phyloP scores from a whole-genome alignment of 2,113 vertebrate genomes.

The Pleuronectes platessa region DNA sequence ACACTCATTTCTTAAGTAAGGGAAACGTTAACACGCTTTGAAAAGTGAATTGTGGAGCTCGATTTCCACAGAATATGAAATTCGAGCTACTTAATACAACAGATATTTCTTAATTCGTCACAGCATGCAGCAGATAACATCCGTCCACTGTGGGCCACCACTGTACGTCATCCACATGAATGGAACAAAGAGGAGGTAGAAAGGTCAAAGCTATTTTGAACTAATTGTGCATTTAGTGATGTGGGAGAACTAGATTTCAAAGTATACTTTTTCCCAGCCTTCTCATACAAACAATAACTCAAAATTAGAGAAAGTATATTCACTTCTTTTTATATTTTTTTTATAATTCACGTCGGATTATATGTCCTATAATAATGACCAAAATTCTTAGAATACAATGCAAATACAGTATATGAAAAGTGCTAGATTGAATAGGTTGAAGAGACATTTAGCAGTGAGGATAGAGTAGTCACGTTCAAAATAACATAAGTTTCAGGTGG shows the following conservation, averaged over 20 bases:
- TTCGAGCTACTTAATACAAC: not conserved
- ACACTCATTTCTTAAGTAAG: not conserved
- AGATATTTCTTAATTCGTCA: not conserved
- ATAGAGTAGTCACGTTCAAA: not conserved
- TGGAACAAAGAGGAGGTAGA: slow-evolving; percentile 14
- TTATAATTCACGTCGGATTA: too few species aligned
- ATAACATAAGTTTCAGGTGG: not conserved
- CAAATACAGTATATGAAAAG: not conserved
- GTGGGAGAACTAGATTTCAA: not conserved
- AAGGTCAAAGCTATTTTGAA: slow-evolving; percentile 38
- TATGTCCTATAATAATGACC: not conserved
- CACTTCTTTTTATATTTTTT: too few species aligned
- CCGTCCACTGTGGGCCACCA: not conserved
- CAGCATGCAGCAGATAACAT: slow-evolving; percentile 18
- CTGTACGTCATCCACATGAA: slow-evolving; percentile 2
- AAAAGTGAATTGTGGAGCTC: not conserved
- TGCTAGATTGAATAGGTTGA: not conserved
- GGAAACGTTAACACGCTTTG: not conserved
- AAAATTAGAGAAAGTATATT: not conserved
- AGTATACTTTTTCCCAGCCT: not conserved
- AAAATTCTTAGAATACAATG: not conserved
- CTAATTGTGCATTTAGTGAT: slow-evolving; percentile 18
- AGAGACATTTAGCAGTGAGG: not conserved
- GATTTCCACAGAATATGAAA: not conserved
- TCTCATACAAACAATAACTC: not conserved